A percentile compares a stretch with the other conserved stretches of the same genome.
Conservation (phyloP, 2,797 vertebrate species). For the Sebastes wilsoni region DNA sequence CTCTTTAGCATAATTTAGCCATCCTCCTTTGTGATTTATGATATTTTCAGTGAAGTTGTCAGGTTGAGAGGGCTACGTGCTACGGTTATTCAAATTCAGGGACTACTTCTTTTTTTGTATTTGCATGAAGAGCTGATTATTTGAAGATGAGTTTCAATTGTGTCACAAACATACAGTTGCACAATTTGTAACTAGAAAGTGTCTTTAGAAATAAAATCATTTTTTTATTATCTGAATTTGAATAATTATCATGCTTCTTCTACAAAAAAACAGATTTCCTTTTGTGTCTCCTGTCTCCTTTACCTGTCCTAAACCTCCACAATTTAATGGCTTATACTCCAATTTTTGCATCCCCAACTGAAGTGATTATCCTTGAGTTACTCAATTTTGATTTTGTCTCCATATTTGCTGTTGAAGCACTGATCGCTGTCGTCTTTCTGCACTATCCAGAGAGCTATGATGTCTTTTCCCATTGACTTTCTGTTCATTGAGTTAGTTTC, state of each 20-base stretch:
- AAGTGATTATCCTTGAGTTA: constrained; percentile 45
- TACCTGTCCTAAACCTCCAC: constrained; percentile 38
- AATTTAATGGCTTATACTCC: background rate
- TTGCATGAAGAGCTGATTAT: constrained; percentile 34
- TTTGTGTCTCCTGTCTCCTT: constrained; percentile 32
- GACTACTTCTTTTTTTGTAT: constrained; percentile 21
- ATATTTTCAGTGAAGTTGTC: constrained; percentile 65
- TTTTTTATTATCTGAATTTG: background rate
- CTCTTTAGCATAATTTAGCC: constrained; percentile 82
- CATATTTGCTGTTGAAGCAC: constrained; percentile 10
- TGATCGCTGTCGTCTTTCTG: background rate
- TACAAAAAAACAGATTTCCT: background rate
- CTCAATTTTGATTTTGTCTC: constrained; percentile 42
- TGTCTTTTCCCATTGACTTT: background rate
- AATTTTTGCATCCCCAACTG: constrained; percentile 9
- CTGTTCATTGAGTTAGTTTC: background rate
- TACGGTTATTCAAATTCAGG: constrained; percentile 69
- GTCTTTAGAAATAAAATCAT: background rate
- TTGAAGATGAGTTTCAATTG: constrained; percentile 10
- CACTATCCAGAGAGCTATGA: background rate
- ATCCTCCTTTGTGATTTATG: constrained; percentile 79
- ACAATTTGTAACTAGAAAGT: background rate
- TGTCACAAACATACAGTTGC: background rate
- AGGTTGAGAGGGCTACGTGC: constrained; percentile 61
- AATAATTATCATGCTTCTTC: background rate